Conservation (phyloP, 2,888 invertebrate genomes). For the Thalpophila matura region DNA sequence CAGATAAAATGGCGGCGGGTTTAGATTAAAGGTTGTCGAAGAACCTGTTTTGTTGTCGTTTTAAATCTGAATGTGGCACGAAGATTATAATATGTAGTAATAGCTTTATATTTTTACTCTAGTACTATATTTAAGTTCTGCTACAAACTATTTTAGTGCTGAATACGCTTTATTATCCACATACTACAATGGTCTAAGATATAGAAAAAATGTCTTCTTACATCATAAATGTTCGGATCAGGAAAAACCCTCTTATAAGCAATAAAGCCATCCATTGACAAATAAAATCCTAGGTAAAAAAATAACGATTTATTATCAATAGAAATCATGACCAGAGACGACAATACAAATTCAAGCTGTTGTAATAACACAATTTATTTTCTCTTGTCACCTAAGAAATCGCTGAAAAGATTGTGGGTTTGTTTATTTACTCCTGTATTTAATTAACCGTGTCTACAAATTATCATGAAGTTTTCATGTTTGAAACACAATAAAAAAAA, state of each 20-base stretch:
- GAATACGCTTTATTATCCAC: too few relatives aligned
- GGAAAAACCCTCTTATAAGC: too few relatives aligned
- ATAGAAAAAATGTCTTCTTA: too few relatives aligned
- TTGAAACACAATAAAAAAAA: slow-evolving; percentile 11
- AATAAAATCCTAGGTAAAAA: slow-evolving; percentile 5
- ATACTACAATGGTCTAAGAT: too few relatives aligned
- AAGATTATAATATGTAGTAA: too few relatives aligned
- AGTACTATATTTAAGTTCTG: too few relatives aligned
- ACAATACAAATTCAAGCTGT: slow-evolving; percentile 31
- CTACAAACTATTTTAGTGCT: too few relatives aligned
- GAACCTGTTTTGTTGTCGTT: slow-evolving; percentile 5
- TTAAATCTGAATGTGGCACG: neutral
- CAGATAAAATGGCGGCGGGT: slow-evolving; percentile 13
- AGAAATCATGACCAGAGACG: slow-evolving; percentile 12
- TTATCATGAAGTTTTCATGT: slow-evolving; percentile 14
- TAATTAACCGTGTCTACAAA: slow-evolving; percentile 6
- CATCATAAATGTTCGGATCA: too few relatives aligned
- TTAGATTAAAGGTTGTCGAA: slow-evolving; percentile 7
- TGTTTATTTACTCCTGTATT: slow-evolving; percentile 31
- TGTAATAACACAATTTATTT: slow-evolving; percentile 51
- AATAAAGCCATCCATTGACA: too few relatives aligned
- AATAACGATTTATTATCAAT: neutral
- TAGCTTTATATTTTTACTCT: too few relatives aligned
- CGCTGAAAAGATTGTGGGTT: slow-evolving; percentile 28
- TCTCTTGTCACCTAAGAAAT: slow-evolving; percentile 35